These are phyloP conservation scores for Crocidura indochinensis DNA, from an alignment of 2,797 vertebrate species.

Conservation along the genomic window DNA sequence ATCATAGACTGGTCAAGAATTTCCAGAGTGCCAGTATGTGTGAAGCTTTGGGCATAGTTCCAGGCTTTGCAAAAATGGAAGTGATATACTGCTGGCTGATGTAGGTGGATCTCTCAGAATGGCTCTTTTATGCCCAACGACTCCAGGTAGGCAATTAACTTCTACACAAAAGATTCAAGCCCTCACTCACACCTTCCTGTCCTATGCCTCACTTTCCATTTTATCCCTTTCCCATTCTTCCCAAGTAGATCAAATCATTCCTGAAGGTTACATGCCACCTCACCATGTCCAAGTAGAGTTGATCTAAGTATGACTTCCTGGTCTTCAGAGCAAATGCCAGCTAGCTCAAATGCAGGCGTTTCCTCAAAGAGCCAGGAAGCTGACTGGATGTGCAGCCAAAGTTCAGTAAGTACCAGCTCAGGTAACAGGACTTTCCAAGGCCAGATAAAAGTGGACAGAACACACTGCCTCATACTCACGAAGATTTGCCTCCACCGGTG, in stretches of 20 bases:
- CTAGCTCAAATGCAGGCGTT: background rate
- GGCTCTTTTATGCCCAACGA: too few species aligned
- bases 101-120: background rate
- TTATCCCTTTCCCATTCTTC: background rate
- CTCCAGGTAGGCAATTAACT: background rate
- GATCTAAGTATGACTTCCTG: background rate
- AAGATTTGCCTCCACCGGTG: slow-evolving; percentile 92
- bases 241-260: background rate
- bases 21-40: too few species aligned
- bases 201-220: background rate
- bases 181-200: background rate
- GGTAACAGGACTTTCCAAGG: background rate
- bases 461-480: slow-evolving; percentile 88
- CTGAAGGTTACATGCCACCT: background rate
- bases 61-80: too few species aligned
- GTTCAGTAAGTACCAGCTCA: background rate
- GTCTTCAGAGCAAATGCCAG: background rate
- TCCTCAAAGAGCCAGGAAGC: background rate
- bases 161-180: background rate
- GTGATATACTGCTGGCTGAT: too few species aligned
- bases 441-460: too few species aligned
- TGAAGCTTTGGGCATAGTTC: too few species aligned
- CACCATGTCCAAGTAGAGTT: background rate
- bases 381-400: background rate
- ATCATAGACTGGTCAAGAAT: slow-evolving; percentile 6